Conservation (phyloP, 2,888 invertebrate species). For the Meiosimyza decipiens region DNA sequence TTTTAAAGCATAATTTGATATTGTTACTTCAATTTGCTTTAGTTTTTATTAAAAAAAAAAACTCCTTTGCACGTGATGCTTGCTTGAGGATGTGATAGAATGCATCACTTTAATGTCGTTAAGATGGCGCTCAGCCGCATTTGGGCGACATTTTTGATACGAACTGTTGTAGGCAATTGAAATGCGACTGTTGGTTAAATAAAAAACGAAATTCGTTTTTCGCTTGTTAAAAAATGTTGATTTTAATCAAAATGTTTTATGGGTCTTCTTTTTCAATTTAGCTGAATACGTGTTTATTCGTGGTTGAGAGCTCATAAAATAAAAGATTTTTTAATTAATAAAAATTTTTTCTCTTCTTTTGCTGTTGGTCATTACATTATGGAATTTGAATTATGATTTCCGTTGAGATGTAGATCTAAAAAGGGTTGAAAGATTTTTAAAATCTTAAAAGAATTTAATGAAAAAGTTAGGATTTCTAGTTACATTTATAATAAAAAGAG, state of each 20-base stretch:
- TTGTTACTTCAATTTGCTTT: no score
- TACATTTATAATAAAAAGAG: no score
- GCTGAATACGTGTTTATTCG: constrained; percentile 41
- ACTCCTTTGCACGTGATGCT: constrained; percentile 29
- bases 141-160: neutral
- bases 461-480: neutral
- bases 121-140: constrained; percentile 19
- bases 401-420: constrained; percentile 6
- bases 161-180: neutral
- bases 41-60: no score
- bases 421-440: neutral
- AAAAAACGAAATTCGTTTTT: constrained; percentile 45
- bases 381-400: constrained; percentile 30
- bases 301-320: constrained; percentile 23
- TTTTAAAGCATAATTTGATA: no score
- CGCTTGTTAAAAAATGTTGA: constrained; percentile 45
- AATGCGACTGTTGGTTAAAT: neutral
- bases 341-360: neutral
- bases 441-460: neutral
- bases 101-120: neutral
- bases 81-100: constrained; percentile 29
- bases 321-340: constrained; percentile 13
- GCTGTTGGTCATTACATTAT: neutral
- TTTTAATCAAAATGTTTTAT: constrained; percentile 50
- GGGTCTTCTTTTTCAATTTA: constrained; percentile 48